phyloP scores from a whole-genome alignment of 2,888 invertebrate species.

The Clunio marinus region DNA sequence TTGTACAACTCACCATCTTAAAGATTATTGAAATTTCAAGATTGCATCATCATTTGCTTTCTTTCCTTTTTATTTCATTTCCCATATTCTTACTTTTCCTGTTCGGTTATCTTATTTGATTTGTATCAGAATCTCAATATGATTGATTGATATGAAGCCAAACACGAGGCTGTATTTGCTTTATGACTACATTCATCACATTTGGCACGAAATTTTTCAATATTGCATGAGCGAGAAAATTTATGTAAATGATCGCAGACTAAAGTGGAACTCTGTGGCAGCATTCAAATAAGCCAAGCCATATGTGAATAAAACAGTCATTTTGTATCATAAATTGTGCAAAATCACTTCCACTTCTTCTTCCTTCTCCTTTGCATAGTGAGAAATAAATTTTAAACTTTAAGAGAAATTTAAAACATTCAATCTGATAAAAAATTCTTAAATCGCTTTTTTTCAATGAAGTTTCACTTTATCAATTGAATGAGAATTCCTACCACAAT shows the following conservation, averaged over 20 bases:
- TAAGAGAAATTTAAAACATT: too few relatives aligned
- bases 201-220: conserved; percentile 10
- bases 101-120: neutral
- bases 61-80: conserved; percentile 12
- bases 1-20: conserved; percentile 6
- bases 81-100: too few relatives aligned
- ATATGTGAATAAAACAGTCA: conserved; percentile 33
- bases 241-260: conserved; percentile 14
- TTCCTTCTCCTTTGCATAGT: too few relatives aligned
- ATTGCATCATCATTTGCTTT: neutral
- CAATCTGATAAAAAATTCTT: too few relatives aligned
- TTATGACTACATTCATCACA: conserved; percentile 30
- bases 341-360: conserved; percentile 24
- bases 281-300: conserved; percentile 25
- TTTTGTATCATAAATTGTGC: conserved; percentile 21
- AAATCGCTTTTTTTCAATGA: too few relatives aligned
- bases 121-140: conserved; percentile 17
- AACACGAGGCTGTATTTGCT: neutral
- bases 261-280: neutral
- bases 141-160: conserved; percentile 36
- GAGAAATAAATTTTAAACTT: too few relatives aligned
- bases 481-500: too few relatives aligned
- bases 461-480: too few relatives aligned
- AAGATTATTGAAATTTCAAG: conserved; percentile 10
- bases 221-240: conserved; percentile 12